Evolutionary conservation across 2,113 vertebrate species (phyloP).

Genomic region (Esox niger): DNA sequence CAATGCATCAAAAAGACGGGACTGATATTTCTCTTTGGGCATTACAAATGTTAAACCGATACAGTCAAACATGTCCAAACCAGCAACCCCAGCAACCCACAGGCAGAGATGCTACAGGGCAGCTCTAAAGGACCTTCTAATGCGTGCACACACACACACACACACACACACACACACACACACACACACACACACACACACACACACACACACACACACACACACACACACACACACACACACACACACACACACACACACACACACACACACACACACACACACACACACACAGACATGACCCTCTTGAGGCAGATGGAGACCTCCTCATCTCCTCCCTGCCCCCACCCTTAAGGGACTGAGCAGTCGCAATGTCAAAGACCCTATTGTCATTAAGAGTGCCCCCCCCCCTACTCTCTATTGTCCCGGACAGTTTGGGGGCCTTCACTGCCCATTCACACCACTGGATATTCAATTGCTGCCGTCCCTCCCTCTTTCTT

Average conservation of each 20-base stretch:
- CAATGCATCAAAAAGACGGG: too few species aligned
- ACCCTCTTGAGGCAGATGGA: slow-evolving; percentile 64
- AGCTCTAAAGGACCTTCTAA: background rate
- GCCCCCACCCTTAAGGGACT: slow-evolving; percentile 7
- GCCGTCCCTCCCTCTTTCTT: slow-evolving; percentile 45
- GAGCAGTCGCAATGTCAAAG: slow-evolving; percentile 64
- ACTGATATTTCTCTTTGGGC: too few species aligned
- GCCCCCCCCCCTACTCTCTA: slow-evolving; percentile 57
- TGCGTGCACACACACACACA: background rate
- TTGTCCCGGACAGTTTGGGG: slow-evolving; percentile 67
- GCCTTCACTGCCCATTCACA: slow-evolving; percentile 61
- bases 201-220: slow-evolving; percentile 17
- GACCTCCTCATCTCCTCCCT: slow-evolving; percentile 31
- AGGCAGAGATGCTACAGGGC: background rate
- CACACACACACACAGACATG: slow-evolving; percentile 25
- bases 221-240: slow-evolving; percentile 19
- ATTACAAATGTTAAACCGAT: too few species aligned
- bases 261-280: background rate
- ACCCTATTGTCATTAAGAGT: slow-evolving; percentile 72
- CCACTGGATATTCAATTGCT: slow-evolving; percentile 61
- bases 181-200: slow-evolving; percentile 21
- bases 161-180: slow-evolving; percentile 19
- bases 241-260: background rate
- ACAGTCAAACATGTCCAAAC: background rate
- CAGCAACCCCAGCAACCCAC: background rate